Conservation (phyloP, 2,888 invertebrate genomes). For the Volucella inanis region DNA sequence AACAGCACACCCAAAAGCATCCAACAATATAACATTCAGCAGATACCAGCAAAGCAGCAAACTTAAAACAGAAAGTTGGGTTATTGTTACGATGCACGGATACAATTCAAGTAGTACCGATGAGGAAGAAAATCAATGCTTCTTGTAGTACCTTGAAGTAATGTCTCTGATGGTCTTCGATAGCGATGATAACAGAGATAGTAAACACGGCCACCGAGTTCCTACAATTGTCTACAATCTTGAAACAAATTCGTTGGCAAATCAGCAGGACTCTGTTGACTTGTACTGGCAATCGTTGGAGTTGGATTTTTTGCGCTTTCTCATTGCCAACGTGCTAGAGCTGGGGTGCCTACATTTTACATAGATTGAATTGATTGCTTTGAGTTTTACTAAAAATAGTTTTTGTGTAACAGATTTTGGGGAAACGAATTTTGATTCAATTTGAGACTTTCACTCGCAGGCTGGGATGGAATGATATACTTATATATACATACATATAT, state of each 20-base stretch:
- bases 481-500: too few relatives aligned
- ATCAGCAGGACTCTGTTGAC: too few relatives aligned
- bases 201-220: conserved; percentile 58
- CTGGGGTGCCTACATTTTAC: background rate
- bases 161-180: conserved; percentile 67
- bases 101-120: conserved; percentile 22
- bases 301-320: too few relatives aligned
- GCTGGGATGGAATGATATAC: conserved; percentile 8
- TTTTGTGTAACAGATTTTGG: background rate
- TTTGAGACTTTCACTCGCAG: conserved; percentile 39
- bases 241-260: too few relatives aligned
- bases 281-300: too few relatives aligned
- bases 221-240: background rate
- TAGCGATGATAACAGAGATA: conserved; percentile 69
- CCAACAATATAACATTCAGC: background rate
- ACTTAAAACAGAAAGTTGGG: conserved; percentile 54
- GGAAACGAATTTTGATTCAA: conserved; percentile 24
- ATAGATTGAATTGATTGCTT: background rate
- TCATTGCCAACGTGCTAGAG: too few relatives aligned
- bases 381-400: too few relatives aligned
- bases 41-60: background rate
- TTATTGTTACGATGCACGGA: conserved; percentile 35
- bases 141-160: conserved; percentile 44
- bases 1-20: conserved; percentile 2
- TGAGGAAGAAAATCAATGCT: conserved; percentile 54